Evolutionary conservation across 2,888 invertebrate species (phyloP).

Genomic region (Luperina testacea): DNA sequence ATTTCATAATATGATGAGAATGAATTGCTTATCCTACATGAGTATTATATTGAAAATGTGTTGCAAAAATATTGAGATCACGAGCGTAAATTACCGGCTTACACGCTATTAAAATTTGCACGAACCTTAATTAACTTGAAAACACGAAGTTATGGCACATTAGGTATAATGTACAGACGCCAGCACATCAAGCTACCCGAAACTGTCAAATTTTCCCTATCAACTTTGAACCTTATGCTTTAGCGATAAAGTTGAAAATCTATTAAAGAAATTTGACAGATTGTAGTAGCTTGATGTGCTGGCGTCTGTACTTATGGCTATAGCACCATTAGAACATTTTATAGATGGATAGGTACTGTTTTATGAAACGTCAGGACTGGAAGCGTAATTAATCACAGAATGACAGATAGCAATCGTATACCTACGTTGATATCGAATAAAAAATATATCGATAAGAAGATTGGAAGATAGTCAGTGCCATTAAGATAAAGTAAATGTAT

Average conservation of each 20-base stretch:
- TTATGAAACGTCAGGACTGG: not conserved
- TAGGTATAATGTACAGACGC: not conserved
- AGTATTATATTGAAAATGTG: slow-evolving; percentile 33
- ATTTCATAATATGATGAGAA: slow-evolving; percentile 10
- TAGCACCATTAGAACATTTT: slow-evolving; percentile 9
- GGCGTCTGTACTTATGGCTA: no score
- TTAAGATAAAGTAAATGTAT: not conserved
- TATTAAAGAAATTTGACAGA: no score
- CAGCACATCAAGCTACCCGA: no score
- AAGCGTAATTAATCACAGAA: not conserved
- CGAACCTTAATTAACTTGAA: slow-evolving; percentile 38
- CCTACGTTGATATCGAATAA: not conserved
- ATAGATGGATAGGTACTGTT: not conserved
- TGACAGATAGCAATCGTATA: not conserved
- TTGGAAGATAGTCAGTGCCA: not conserved
- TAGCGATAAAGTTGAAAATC: no score
- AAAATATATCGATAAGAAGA: not conserved
- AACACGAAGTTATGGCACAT: slow-evolving; percentile 16
- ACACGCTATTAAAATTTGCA: slow-evolving; percentile 37
- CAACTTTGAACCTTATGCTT: no score
- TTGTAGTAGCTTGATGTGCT: no score
- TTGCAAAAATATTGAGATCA: slow-evolving; percentile 27
- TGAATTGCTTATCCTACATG: not conserved
- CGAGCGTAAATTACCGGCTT: slow-evolving; percentile 19
- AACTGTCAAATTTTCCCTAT: no score